Evolutionary conservation across 2,797 vertebrate species (phyloP), one percentile per base, ranked within the genome.

Genomic region (Eulemur rubriventer): DNA sequence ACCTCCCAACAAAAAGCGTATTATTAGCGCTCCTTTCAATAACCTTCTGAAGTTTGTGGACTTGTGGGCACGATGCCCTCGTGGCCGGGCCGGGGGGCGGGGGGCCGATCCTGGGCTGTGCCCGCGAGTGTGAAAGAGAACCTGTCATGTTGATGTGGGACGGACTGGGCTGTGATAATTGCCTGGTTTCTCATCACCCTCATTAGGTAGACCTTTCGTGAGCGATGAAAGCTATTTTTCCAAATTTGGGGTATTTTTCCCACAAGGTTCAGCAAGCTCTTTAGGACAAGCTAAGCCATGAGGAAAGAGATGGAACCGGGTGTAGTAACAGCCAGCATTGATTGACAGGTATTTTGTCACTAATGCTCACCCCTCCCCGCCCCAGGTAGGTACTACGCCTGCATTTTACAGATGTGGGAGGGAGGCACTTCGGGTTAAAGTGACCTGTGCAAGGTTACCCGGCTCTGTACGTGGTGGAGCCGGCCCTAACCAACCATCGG

Each of bases 61-160:
- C n/a, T 28, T 33, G 20, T 35, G 94, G 55, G 26, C 33, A 6
- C 13, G 12, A 20, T 16, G 38, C 55, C 24, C 2, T 73, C 2
- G 0, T 0, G 0, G 38, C 13, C 12, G 1, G 24, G 30, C 33
- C 0, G 2, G 48, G 41, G 43, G 35, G n/a, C 1, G 28, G 52
- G 28, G 17, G 41, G 17, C 41, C 41, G 63, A 5, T 35, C n/a
- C 9, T 41, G 67, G 52, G 13, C 30, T 2, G 4, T 50, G 48
- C 11, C 4, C 3, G 1, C 7, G 24, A 11, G 0, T 6, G 7
- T 8, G 8, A 43, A 7, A 8, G 41, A 38, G 17, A n/a, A 14
- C 26, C 41, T 20, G 0, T 26, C 6, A 12, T 12, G 12, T 10
- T 4, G 8, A 0, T 0, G 0, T 17, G 72, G 30, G 78, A 26